These are phyloP conservation scores for Micrastur ruficollis DNA, from an alignment of 2,797 vertebrate genomes.

Conservation along the genomic window DNA sequence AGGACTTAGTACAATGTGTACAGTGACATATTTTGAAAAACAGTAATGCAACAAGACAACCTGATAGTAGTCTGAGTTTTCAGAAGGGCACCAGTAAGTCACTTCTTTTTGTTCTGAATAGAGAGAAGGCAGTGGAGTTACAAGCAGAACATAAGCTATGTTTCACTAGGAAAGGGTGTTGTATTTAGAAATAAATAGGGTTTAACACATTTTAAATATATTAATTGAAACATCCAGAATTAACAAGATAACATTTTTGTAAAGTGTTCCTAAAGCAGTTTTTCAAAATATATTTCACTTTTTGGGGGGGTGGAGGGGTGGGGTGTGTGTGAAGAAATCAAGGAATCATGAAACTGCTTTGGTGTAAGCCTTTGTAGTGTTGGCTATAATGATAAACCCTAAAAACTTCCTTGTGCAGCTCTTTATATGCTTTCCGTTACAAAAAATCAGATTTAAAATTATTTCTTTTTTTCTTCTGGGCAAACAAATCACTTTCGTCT, in stretches of 20 bases:
- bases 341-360: neutral
- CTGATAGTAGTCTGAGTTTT: neutral
- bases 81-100: neutral
- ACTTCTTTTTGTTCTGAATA: neutral
- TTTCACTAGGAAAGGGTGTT: neutral
- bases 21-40: neutral
- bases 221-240: neutral
- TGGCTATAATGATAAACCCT: neutral
- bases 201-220: neutral
- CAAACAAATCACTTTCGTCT: neutral
- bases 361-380: neutral
- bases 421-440: neutral
- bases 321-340: too few species aligned
- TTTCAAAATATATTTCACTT: neutral
- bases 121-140: neutral
- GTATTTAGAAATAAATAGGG: neutral
- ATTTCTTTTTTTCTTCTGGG: neutral
- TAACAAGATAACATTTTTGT: neutral
- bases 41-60: neutral
- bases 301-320: too few species aligned
- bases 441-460: neutral
- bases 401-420: neutral
- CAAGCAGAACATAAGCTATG: neutral
- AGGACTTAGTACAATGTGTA: neutral
- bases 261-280: neutral